Conservation (phyloP, 2,113 vertebrate genomes). For the Lycocorax pyrrhopterus region DNA sequence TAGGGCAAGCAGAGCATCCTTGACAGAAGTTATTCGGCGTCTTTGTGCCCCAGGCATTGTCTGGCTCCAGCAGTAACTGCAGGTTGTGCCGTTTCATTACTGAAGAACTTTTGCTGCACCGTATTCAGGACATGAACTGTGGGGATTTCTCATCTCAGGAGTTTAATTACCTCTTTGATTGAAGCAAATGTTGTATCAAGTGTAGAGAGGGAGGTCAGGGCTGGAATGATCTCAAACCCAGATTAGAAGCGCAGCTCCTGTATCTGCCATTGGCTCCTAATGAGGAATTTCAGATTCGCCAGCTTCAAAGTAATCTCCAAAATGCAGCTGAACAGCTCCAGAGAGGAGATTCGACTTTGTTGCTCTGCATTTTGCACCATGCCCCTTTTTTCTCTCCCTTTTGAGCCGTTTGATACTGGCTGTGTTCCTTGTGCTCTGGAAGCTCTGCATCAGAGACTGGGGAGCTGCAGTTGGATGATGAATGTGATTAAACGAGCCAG, state of each 20-base stretch:
- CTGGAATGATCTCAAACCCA: not conserved
- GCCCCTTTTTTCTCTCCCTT: not conserved
- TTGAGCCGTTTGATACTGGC: not conserved
- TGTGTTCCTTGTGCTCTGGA: not conserved
- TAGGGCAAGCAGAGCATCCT: not conserved
- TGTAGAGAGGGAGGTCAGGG: not conserved
- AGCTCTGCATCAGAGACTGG: not conserved
- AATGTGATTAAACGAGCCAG: not conserved
- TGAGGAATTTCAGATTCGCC: not conserved
- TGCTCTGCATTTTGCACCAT: not conserved
- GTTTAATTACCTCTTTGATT: slow-evolving; percentile 49
- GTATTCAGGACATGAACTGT: not conserved
- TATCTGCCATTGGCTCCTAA: not conserved
- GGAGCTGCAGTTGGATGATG: not conserved
- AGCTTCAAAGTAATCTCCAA: slow-evolving; percentile 18
- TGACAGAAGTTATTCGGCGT: not conserved
- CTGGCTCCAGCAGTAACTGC: not conserved
- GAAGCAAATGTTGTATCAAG: slow-evolving; percentile 26
- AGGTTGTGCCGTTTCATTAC: not conserved
- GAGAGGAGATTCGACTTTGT: not conserved
- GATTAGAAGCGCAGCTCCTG: not conserved
- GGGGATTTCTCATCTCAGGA: slow-evolving; percentile 12
- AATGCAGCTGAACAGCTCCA: not conserved
- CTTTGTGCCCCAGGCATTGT: not conserved
- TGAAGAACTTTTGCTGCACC: not conserved